Base-by-base conservation (phyloP, 2,113 vertebrate genomes). In the Alouatta palliata region DNA sequence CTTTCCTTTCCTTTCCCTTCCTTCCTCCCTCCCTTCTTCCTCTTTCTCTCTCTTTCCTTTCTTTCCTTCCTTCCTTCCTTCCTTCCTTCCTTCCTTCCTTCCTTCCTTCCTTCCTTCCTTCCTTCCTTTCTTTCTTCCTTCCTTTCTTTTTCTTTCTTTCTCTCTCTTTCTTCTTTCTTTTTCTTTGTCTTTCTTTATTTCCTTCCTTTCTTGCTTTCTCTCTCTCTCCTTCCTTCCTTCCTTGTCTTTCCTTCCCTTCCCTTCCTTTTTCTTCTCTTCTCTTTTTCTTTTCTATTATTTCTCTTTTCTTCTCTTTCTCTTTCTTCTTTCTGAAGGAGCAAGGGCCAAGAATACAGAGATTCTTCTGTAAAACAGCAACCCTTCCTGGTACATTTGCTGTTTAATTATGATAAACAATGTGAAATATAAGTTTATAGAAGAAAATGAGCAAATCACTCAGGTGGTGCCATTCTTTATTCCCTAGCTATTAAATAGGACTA, bases 341-440 rank as follows among this genome's bases (percentile, higher is more conserved):
- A 90, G 70, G 66, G 11, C 35, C 27, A 94, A 68, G 56, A 75
- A 37, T 56, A 66, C 8, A 80, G 76, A 37, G 37, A 89, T 77
- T 77, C 58, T 91, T 97, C 20, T 56, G 35, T 40, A n/a, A 81
- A 91, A 75, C 32, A 45, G 40, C 70, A 58, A 47, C 66, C 47
- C 43, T 66, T 17, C 12, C 21, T 32, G 58, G 58, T 80, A n/a
- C 12, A 3, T 93, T 85, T 81, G 32, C n/a, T 87, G 32, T 49
- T 94, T 79, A 56, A 94, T 92, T 77, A 43, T 81, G 52, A 87
- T 81, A 71, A 83, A 87, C 64, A 94, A 81, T 5, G 14, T 77
- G 90, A 93, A 64, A 71, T 82, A 5, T n/a, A 71, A 14, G 16
- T 90, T 73, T 77, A 47, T 25, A 47, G 85, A 61, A 93, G 17